phyloP scores from a whole-genome alignment of 2,888 invertebrate species.

The Drosophila tripunctata region DNA sequence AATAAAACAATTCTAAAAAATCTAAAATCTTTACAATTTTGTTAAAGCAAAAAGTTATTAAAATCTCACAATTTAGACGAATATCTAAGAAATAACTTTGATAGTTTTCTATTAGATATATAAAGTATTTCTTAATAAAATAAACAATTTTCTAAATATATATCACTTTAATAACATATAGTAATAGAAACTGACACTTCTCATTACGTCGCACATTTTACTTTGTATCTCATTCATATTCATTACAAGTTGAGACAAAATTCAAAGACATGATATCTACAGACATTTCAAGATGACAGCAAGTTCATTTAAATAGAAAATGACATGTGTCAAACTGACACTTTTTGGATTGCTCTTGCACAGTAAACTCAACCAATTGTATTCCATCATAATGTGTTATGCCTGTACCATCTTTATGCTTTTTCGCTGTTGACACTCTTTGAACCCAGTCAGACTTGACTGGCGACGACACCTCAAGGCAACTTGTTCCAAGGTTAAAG shows the following conservation, averaged over 20 bases:
- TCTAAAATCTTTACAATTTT: too few species aligned
- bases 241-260: conserved; percentile 38
- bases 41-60: too few species aligned
- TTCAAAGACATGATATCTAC: conserved; percentile 55
- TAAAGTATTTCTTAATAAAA: too few species aligned
- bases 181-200: conserved; percentile 12
- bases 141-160: too few species aligned
- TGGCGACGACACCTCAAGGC: conserved; percentile 72
- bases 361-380: conserved; percentile 42
- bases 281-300: conserved; percentile 54
- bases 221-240: conserved; percentile 37
- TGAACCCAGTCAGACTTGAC: conserved; percentile 42
- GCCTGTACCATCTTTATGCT: conserved; percentile 11
- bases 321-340: conserved; percentile 78
- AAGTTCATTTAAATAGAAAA: conserved; percentile 75
- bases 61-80: too few species aligned
- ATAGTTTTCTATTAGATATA: too few species aligned
- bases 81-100: too few species aligned
- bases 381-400: neutral
- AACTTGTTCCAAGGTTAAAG: conserved; percentile 43
- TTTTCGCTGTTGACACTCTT: conserved; percentile 56
- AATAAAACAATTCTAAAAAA: too few species aligned
- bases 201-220: neutral
- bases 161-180: too few species aligned
- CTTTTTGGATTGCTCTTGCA: conserved; percentile 65